Conservation (phyloP, 2,797 vertebrate species). For the Ispidina picta region DNA sequence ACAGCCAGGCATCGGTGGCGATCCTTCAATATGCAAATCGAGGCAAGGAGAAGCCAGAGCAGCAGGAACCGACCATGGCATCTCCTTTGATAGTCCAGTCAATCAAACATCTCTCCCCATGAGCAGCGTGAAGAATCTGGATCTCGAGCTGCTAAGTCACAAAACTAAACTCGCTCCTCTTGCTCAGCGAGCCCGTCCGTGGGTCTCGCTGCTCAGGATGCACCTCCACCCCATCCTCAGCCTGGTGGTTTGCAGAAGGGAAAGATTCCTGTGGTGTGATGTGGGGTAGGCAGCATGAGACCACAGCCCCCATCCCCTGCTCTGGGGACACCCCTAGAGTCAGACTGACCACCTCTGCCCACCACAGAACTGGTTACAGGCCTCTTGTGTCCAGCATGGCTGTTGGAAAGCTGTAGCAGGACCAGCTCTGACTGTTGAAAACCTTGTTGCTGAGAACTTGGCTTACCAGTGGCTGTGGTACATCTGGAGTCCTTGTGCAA, state of each 20-base stretch:
- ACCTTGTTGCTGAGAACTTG: neutral
- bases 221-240: neutral
- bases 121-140: neutral
- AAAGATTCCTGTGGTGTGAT: accelerated
- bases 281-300: accelerated
- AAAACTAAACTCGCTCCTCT: neutral
- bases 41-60: conserved; percentile 11
- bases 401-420: neutral
- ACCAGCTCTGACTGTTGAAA: neutral
- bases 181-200: neutral
- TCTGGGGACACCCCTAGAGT: no score
- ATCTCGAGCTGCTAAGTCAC: neutral
- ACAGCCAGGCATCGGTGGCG: conserved; percentile 49
- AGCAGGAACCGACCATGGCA: neutral
- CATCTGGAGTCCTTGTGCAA: neutral
- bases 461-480: accelerated
- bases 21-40: conserved; percentile 72
- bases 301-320: neutral
- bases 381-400: no score
- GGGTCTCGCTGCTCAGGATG: accelerated
- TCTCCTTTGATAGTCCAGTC: conserved; percentile 5
- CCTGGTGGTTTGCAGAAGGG: neutral
- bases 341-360: neutral
- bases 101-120: neutral
- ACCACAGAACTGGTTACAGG: neutral